Evolutionary conservation across 2,797 vertebrate species (phyloP).

Genomic region (Kryptolebias ocellatus): DNA sequence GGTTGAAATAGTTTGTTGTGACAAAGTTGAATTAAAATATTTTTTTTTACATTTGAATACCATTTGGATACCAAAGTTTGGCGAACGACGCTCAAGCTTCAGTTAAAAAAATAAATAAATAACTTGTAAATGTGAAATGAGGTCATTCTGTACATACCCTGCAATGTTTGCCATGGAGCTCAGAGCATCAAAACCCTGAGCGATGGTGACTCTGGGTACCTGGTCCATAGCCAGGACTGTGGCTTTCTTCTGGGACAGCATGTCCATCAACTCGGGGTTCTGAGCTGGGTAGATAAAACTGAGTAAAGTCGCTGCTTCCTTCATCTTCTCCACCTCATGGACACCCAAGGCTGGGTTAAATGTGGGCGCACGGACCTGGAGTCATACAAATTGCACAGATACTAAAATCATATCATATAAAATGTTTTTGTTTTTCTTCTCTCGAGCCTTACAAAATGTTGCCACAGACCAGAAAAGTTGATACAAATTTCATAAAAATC

Average conservation of each 20-base stretch:
- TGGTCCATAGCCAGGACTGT: conserved; percentile 86
- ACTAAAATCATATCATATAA: neutral
- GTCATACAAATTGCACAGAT: neutral
- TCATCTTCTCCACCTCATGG: conserved; percentile 83
- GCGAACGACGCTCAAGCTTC: too few species aligned
- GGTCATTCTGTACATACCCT: conserved; percentile 64
- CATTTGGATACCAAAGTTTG: too few species aligned
- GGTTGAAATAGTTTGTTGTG: too few species aligned
- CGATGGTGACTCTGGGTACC: conserved; percentile 87
- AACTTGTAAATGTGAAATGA: neutral
- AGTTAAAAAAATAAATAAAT: too few species aligned
- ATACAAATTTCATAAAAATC: too few species aligned
- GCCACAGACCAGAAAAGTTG: neutral
- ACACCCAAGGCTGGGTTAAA: conserved; percentile 78
- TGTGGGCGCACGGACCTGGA: conserved; percentile 84
- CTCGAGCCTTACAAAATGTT: neutral
- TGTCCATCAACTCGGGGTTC: conserved; percentile 83
- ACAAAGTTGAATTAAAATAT: too few species aligned
- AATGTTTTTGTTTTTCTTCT: neutral
- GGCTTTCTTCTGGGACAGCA: conserved; percentile 78
- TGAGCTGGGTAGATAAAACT: conserved; percentile 86
- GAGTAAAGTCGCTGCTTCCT: conserved; percentile 79
- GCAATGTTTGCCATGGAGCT: conserved; percentile 87
- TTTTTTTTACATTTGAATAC: too few species aligned
- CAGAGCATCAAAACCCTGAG: conserved; percentile 85